Evolutionary conservation across 2,797 vertebrate species (phyloP).

Genomic region (Aldrovandia affinis): DNA sequence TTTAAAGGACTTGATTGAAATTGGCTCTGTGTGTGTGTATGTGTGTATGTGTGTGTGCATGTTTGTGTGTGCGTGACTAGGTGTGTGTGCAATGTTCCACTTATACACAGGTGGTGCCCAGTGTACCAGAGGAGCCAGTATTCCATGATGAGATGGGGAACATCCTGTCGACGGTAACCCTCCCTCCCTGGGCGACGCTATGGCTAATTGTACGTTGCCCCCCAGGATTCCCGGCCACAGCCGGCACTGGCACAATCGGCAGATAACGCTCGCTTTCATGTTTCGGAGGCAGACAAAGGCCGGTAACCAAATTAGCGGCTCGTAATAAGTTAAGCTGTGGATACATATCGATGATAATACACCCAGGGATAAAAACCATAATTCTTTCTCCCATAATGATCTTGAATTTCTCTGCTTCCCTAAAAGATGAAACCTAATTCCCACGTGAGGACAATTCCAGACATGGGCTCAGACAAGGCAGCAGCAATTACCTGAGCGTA

Average conservation of each 20-base stretch:
- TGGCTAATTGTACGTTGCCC: too few species aligned
- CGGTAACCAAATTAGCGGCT: slow-evolving; percentile 23
- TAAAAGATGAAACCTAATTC: slow-evolving; percentile 41
- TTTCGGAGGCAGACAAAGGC: slow-evolving; percentile 25
- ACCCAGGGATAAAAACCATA: slow-evolving; percentile 17
- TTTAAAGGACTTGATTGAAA: neutral
- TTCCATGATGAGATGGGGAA: neutral
- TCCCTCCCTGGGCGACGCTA: too few species aligned
- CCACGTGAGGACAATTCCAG: slow-evolving; percentile 34
- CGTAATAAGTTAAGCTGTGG: slow-evolving; percentile 33
- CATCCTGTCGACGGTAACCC: too few species aligned
- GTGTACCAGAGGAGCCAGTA: neutral
- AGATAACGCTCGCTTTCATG: neutral
- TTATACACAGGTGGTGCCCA: neutral
- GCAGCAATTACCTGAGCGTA: slow-evolving; percentile 52
- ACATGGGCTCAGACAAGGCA: slow-evolving; percentile 32
- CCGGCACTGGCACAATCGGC: neutral
- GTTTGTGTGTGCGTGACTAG: neutral
- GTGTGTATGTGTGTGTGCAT: neutral
- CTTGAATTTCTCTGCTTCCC: slow-evolving; percentile 29
- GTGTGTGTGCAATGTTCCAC: neutral
- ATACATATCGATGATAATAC: slow-evolving; percentile 35
- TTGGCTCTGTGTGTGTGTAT: neutral
- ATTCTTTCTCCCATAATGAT: slow-evolving; percentile 20
- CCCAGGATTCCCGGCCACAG: neutral